Evolutionary conservation across 2,797 vertebrate species (phyloP), one percentile per base, ranked within the genome.

Genomic region (Micromesistius poutassou): DNA sequence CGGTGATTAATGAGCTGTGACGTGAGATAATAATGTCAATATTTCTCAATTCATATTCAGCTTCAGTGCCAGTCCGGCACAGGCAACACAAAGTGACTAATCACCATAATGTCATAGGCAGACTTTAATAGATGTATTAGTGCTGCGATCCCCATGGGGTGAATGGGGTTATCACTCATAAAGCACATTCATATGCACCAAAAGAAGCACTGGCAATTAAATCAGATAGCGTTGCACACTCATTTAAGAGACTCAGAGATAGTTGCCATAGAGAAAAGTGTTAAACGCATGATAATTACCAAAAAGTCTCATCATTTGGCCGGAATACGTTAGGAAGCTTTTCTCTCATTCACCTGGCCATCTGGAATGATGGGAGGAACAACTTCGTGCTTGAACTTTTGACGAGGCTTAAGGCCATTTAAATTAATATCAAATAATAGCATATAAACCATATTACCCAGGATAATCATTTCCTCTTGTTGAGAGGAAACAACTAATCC

Each of bases 101-200:
- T 93, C 90, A 90, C 87, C 89, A 92, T 88, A 89, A 90, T 90
- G 90, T 91, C 89, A 89, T 75, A 85, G 85, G 78, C 86, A 88
- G 91, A 90, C 85, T 91, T 91, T 93, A 93, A 91, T 90, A 87
- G 89, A 90, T 89, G 87, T 88, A 92, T 92, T 92, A 91, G 88
- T 84, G 90, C 87, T 90, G 90, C 92, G 91, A 89, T 89, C 85
- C 83, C 90, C 89, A 87, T 80, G 86, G 89, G 90, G 89, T 88
- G 92, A 93, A 90, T 81, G 88, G 93, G 62, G 88, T 91, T 92
- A 92, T 93, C 92, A 87, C 90, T 92, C 91, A 92, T 92, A 92
- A 91, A 93, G 90, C 82, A 86, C 80, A 93, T 90, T 92, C 84
- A 88, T 89, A 87, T 88, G 88, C 77, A 77, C 81, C 55, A 80